A percentile compares a stretch with the other conserved stretches of the same genome.
Conservation (phyloP, 2,888 invertebrate species). For the Agrotis puta region DNA sequence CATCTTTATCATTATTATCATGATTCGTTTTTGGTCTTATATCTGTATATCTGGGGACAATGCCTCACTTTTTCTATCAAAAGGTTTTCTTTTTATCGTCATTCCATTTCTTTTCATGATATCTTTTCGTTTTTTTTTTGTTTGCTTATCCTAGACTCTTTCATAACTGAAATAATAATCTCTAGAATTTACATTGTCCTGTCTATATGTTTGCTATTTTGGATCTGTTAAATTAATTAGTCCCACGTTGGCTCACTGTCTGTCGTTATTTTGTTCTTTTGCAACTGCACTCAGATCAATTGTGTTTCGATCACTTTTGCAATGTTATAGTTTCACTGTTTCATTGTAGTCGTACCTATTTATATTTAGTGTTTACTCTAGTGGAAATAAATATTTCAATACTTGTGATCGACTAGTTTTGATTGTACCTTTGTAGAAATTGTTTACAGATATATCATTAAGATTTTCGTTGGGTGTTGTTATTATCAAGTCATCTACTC, state of each 20-base stretch:
- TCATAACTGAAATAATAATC: not conserved
- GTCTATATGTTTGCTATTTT: constrained; percentile 18
- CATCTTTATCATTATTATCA: not conserved
- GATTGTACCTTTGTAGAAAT: not conserved
- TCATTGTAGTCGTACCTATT: constrained; percentile 41
- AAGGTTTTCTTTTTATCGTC: no score
- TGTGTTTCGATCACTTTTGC: constrained; percentile 60
- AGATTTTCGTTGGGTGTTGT: not conserved
- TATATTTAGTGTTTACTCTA: constrained; percentile 55
- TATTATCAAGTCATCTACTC: not conserved
- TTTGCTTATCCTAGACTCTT: not conserved
- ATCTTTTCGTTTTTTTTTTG: not conserved
- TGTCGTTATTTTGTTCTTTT: constrained; percentile 35
- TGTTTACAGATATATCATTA: constrained; percentile 5
- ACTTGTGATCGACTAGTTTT: constrained; percentile 24
- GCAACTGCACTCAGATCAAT: constrained; percentile 53
- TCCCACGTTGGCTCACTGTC: constrained; percentile 50
- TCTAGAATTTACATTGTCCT: not conserved
- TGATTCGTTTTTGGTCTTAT: not conserved
- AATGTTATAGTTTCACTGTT: constrained; percentile 59
- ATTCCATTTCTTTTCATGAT: no score
- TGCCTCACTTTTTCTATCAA: no score
- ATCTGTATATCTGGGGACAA: not conserved
- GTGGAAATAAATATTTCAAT: constrained; percentile 44
- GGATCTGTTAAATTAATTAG: constrained; percentile 55